A percentile compares a stretch with the other conserved stretches of the same genome.
Evolutionary conservation across 35 echinoderm and acorn worm genomes (phyloP).

Genomic region (Anneissia japonica): DNA sequence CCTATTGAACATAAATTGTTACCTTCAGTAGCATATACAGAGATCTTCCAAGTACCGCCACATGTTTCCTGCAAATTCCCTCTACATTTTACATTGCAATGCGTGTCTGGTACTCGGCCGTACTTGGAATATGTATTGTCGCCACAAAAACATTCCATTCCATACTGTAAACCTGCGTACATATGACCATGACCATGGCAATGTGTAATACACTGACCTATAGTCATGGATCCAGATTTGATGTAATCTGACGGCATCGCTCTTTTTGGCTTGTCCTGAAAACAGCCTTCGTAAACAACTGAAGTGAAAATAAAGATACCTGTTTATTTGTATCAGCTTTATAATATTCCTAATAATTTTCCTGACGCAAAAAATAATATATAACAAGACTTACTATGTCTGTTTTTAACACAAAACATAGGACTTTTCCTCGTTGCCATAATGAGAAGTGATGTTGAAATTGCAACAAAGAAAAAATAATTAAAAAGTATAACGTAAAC

Average conservation of each 20-base stretch:
- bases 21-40: constrained; percentile 13
- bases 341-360: too few relatives aligned
- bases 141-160: neutral
- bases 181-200: neutral
- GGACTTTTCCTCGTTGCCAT: too few relatives aligned
- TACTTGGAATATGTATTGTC: too few relatives aligned
- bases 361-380: too few relatives aligned
- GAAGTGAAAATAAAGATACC: neutral
- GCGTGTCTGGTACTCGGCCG: too few relatives aligned
- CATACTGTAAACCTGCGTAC: neutral
- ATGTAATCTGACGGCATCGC: neutral
- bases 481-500: too few relatives aligned
- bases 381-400: too few relatives aligned
- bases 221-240: neutral
- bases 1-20: too few relatives aligned
- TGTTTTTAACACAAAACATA: too few relatives aligned
- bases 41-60: constrained; percentile 26
- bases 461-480: too few relatives aligned
- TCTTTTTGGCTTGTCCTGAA: neutral
- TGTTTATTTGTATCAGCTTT: too few relatives aligned
- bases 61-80: constrained; percentile 10
- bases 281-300: constrained; percentile 25
- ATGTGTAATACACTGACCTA: neutral
- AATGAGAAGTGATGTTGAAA: too few relatives aligned
- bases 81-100: neutral